Evolutionary conservation across 2,113 vertebrate species (phyloP).

Genomic region (Willisornis vidua): DNA sequence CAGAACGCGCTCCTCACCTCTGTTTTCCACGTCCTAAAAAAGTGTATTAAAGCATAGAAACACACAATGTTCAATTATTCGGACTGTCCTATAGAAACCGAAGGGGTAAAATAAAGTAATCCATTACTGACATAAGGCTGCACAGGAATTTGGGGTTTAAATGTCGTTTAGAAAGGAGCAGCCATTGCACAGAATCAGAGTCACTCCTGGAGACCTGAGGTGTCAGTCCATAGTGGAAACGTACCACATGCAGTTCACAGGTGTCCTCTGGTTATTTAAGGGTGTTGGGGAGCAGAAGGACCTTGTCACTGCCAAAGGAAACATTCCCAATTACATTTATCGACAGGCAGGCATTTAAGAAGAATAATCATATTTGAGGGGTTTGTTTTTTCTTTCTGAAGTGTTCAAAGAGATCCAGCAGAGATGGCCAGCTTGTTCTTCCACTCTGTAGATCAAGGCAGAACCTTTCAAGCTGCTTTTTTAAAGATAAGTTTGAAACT

Average conservation of each 20-base stretch:
- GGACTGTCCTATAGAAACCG: fast-evolving
- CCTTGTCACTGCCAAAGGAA: neutral
- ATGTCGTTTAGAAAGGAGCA: neutral
- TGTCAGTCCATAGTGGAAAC: fast-evolving
- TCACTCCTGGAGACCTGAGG: neutral
- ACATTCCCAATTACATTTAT: neutral
- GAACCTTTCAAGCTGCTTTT: neutral
- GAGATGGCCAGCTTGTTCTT: neutral
- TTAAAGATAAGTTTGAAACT: neutral
- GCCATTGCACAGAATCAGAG: neutral
- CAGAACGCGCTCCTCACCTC: fast-evolving
- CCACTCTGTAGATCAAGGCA: neutral
- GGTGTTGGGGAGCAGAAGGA: neutral
- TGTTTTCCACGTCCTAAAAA: fast-evolving
- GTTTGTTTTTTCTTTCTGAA: neutral
- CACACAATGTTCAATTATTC: too few relatives aligned
- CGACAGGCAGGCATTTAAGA: neutral
- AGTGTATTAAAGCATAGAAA: neutral
- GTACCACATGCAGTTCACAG: fast-evolving
- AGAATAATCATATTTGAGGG: fast-evolving
- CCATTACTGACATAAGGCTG: fast-evolving
- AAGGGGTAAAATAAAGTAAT: neutral
- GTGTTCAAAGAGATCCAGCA: neutral
- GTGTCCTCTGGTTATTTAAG: neutral
- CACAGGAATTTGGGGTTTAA: neutral